Evolutionary conservation across 2,797 vertebrate species (phyloP).

Genomic region (Sebastes paucispinis): DNA sequence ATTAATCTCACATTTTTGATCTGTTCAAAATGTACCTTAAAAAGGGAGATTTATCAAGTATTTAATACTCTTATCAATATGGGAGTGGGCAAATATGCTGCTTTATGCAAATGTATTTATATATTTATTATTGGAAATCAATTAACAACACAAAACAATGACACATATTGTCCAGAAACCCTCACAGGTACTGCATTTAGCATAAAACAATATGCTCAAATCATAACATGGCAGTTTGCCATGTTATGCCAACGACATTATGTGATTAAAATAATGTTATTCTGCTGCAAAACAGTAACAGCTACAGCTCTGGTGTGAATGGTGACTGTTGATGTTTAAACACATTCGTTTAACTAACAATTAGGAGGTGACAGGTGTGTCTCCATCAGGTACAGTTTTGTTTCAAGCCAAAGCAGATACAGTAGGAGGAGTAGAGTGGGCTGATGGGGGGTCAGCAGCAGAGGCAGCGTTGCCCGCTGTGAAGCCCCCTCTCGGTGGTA

Average conservation of each 20-base stretch:
- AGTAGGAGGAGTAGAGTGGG: background rate
- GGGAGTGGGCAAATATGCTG: too few relatives aligned
- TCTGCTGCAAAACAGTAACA: constrained; percentile 12
- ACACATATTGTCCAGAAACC: too few relatives aligned
- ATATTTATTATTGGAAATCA: too few relatives aligned
- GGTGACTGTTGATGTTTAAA: background rate
- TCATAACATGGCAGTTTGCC: too few relatives aligned
- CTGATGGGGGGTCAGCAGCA: constrained; percentile 10
- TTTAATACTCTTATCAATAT: too few relatives aligned
- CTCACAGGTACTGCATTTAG: too few relatives aligned
- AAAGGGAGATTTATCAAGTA: too few relatives aligned
- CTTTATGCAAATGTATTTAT: too few relatives aligned
- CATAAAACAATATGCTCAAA: fast-evolving
- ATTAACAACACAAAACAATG: too few relatives aligned
- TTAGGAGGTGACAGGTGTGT: constrained; percentile 10
- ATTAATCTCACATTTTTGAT: too few relatives aligned
- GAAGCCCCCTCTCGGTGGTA: constrained; percentile 46
- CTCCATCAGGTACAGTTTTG: background rate
- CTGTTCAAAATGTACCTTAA: too few relatives aligned
- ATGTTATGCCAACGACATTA: too few relatives aligned
- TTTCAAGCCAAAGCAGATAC: background rate
- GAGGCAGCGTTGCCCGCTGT: constrained; percentile 1
- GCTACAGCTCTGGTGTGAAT: background rate
- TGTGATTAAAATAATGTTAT: constrained; percentile 14
- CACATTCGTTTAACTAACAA: background rate